A percentile compares a stretch with the other conserved stretches of the same genome.
Conservation (phyloP, 92 coral and sea anemone species). For the Porites divaricata region DNA sequence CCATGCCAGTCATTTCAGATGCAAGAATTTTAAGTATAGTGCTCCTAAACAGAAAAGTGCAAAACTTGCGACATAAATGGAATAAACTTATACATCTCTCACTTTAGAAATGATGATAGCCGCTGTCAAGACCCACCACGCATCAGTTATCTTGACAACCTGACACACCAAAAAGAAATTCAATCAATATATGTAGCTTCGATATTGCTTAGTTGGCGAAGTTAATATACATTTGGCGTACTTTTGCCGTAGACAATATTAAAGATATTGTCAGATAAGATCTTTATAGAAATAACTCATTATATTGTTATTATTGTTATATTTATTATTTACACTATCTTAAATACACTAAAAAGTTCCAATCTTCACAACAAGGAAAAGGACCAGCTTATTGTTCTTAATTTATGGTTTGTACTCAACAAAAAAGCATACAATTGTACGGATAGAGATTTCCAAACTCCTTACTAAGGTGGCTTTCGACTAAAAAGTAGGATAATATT, state of each 20-base stretch:
- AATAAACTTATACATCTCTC: not conserved
- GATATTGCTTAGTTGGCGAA: not conserved
- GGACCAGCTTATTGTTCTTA: too few relatives aligned
- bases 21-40: not conserved
- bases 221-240: not conserved
- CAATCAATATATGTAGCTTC: too few relatives aligned
- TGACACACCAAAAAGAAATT: not conserved
- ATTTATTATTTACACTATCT: too few relatives aligned
- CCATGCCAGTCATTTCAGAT: not conserved
- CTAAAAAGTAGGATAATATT: too few relatives aligned
- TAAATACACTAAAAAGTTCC: too few relatives aligned
- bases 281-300: not conserved
- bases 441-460: too few relatives aligned
- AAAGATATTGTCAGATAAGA: not conserved
- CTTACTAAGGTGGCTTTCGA: too few relatives aligned
- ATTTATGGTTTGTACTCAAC: too few relatives aligned
- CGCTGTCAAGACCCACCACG: not conserved
- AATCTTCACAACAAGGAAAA: too few relatives aligned
- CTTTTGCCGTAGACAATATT: not conserved
- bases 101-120: not conserved
- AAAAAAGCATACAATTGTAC: too few relatives aligned
- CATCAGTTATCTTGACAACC: not conserved
- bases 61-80: not conserved
- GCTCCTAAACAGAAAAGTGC: not conserved
- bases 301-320: too few relatives aligned